Evolutionary conservation across 2,113 vertebrate species (phyloP).

Genomic region (Petroica traversi): DNA sequence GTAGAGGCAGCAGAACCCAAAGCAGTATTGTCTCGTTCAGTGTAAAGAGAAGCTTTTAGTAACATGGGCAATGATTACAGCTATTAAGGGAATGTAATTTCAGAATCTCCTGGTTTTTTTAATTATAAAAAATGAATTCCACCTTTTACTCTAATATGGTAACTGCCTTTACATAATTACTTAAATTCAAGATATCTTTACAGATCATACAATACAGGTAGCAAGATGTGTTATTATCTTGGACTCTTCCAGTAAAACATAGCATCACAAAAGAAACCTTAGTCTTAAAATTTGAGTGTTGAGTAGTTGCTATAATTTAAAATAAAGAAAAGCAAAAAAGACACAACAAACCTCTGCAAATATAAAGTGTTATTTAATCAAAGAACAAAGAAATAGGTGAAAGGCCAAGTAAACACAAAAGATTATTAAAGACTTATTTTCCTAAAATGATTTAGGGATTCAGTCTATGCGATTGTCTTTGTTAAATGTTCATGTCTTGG

Average conservation of each 20-base stretch:
- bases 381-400: neutral
- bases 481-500: neutral
- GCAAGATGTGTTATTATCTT: neutral
- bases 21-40: neutral
- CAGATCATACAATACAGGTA: neutral
- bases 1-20: neutral
- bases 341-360: neutral
- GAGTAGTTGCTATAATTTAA: neutral
- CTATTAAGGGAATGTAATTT: neutral
- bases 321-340: neutral
- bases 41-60: neutral
- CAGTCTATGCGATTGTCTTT: neutral
- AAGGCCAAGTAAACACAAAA: neutral
- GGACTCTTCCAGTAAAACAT: neutral
- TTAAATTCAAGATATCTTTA: neutral
- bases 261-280: neutral
- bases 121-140: neutral
- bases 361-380: neutral
- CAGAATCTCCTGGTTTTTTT: accelerated
- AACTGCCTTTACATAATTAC: neutral
- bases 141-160: conserved; percentile 18
- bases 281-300: neutral
- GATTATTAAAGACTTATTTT: neutral
- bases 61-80: neutral
- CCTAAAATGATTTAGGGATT: neutral